Percentiles rank a stretch among this genome's conserved stretches.
Evolutionary conservation across 2,797 vertebrate genomes (phyloP).

Genomic region (Chelon labrosus): DNA sequence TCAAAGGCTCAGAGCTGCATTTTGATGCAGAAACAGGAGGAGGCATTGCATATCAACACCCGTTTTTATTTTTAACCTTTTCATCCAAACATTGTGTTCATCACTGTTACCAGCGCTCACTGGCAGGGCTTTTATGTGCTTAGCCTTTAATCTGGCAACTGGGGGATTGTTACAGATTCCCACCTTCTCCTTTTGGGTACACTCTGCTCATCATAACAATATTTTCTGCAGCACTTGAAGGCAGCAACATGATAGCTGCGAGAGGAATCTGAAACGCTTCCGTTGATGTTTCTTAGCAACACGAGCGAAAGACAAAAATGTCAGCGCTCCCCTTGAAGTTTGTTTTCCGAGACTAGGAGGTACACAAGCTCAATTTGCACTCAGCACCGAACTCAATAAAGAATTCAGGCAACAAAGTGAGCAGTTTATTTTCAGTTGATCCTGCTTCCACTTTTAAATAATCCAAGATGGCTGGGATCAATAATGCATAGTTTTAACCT

Average conservation of each 20-base stretch:
- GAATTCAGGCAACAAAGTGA: slow-evolving; percentile 32
- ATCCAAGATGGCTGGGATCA: slow-evolving; percentile 22
- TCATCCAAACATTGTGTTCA: slow-evolving; percentile 11
- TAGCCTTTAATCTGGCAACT: slow-evolving; percentile 32
- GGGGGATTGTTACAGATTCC: slow-evolving; percentile 25
- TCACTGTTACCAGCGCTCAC: slow-evolving; percentile 3
- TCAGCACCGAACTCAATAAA: slow-evolving; percentile 17
- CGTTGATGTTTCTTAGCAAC: not conserved
- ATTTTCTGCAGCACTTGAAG: slow-evolving; percentile 31
- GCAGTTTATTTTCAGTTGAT: slow-evolving; percentile 21
- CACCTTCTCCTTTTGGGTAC: slow-evolving; percentile 9
- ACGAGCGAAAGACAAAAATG: slow-evolving; percentile 7
- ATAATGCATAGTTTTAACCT: slow-evolving; percentile 34
- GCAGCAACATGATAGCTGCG: slow-evolving; percentile 12
- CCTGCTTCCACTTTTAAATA: slow-evolving; percentile 1
- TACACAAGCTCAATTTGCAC: slow-evolving; percentile 13
- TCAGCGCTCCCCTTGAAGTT: slow-evolving; percentile 15
- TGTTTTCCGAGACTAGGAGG: slow-evolving; percentile 5
- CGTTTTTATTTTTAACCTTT: slow-evolving; percentile 32
- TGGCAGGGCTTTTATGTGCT: slow-evolving; percentile 23
- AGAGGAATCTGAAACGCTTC: slow-evolving; percentile 21
- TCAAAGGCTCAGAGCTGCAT: too few species aligned
- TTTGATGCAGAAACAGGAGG: too few species aligned
- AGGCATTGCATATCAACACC: too few species aligned
- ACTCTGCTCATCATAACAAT: slow-evolving; percentile 13